phyloP scores from a whole-genome alignment of 2,888 invertebrate species.

The Lingula anatina region DNA sequence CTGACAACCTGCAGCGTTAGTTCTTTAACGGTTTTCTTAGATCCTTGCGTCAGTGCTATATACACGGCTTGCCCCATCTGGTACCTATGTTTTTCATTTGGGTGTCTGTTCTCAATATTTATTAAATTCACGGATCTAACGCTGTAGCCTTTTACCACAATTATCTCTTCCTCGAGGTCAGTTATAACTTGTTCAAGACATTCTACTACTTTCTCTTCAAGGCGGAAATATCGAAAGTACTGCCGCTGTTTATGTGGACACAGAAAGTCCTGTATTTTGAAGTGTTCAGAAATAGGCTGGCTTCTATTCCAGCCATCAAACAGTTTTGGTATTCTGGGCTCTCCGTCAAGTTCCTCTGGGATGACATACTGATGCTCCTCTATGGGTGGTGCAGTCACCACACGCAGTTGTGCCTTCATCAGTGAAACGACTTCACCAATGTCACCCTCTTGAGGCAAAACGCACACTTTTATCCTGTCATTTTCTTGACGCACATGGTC shows the following conservation, averaged over 20 bases:
- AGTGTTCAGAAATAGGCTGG: background rate
- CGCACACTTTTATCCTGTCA: background rate
- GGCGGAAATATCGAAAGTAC: background rate
- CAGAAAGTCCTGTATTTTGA: background rate
- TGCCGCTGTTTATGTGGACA: background rate
- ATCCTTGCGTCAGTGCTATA: too few relatives aligned
- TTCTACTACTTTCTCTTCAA: background rate
- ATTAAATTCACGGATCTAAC: background rate
- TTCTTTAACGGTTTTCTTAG: too few relatives aligned
- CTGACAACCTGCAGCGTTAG: too few relatives aligned
- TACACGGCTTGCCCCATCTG: background rate
- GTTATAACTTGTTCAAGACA: background rate
- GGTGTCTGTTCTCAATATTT: background rate
- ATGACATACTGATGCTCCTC: background rate
- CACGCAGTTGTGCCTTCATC: background rate
- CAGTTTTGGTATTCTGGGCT: background rate
- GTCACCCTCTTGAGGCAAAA: background rate
- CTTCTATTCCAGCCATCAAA: background rate
- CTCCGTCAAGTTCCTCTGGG: background rate
- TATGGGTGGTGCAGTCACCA: background rate
- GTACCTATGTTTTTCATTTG: background rate
- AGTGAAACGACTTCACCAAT: background rate
- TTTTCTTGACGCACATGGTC: background rate
- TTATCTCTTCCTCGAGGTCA: background rate
- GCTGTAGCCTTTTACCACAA: background rate